Evolutionary conservation across 2,113 vertebrate genomes (phyloP).

Genomic region (Laticauda colubrina): DNA sequence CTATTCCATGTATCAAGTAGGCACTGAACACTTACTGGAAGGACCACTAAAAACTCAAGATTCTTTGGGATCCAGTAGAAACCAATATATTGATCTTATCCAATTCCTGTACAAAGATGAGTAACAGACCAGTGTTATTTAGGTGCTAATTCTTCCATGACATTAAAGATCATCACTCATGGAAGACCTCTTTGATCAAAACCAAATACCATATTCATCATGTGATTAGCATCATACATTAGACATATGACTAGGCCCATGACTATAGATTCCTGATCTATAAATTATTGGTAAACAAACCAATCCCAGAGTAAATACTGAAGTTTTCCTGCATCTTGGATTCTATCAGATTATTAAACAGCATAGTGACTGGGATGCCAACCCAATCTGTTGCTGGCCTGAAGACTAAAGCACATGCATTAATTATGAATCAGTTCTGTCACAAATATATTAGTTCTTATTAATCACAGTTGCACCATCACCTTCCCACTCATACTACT

Average conservation of each 20-base stretch:
- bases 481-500: background rate
- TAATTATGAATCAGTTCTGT: background rate
- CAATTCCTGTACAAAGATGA: background rate
- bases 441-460: background rate
- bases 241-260: background rate
- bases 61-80: background rate
- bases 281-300: background rate
- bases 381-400: background rate
- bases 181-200: background rate
- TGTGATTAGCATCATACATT: background rate
- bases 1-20: background rate
- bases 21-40: background rate
- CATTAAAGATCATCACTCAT: background rate
- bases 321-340: background rate
- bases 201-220: background rate
- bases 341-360: background rate
- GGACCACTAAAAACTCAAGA: background rate
- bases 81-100: background rate
- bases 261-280: background rate
- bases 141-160: background rate
- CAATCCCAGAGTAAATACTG: background rate
- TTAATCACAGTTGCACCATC: background rate
- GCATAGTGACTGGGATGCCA: background rate
- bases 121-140: background rate
- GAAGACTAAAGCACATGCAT: background rate